Conservation (phyloP, 2,797 vertebrate genomes). For the Gobio occitaniae region DNA sequence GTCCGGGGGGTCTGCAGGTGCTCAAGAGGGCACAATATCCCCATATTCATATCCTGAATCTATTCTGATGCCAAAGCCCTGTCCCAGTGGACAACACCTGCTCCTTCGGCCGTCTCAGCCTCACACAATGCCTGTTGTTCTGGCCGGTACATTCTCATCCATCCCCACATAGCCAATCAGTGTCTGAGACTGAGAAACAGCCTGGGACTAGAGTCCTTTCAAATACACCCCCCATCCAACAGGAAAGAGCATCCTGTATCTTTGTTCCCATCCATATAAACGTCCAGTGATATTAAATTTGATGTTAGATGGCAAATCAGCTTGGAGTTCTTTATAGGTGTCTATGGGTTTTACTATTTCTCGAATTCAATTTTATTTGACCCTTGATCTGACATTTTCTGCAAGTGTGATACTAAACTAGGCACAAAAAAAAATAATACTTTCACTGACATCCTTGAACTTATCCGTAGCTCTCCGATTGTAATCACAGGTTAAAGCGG, state of each 20-base stretch:
- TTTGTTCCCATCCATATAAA: slow-evolving; percentile 44
- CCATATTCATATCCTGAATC: slow-evolving; percentile 82
- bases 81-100: slow-evolving; percentile 79
- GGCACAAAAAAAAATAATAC: slow-evolving; percentile 14
- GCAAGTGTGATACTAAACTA: slow-evolving; percentile 8
- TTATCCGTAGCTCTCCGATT: slow-evolving; percentile 50
- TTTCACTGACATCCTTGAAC: slow-evolving; percentile 35
- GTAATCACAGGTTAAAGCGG: slow-evolving; percentile 63
- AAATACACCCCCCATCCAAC: slow-evolving; percentile 34
- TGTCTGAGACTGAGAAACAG: slow-evolving; percentile 54
- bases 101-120: slow-evolving; percentile 62
- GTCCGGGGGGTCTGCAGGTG: slow-evolving; percentile 76
- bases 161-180: slow-evolving; percentile 62
- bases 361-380: slow-evolving; percentile 23
- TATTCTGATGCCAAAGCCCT: slow-evolving; percentile 70
- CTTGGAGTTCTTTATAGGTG: background rate
- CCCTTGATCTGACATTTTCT: slow-evolving; percentile 46
- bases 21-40: slow-evolving; percentile 73
- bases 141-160: slow-evolving; percentile 63
- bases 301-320: background rate
- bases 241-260: slow-evolving; percentile 36
- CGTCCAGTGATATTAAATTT: background rate
- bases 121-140: slow-evolving; percentile 71
- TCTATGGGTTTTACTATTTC: background rate
- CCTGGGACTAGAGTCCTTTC: slow-evolving; percentile 49